Conservation (phyloP, 2,888 invertebrate species). For the Euphydryas editha region DNA sequence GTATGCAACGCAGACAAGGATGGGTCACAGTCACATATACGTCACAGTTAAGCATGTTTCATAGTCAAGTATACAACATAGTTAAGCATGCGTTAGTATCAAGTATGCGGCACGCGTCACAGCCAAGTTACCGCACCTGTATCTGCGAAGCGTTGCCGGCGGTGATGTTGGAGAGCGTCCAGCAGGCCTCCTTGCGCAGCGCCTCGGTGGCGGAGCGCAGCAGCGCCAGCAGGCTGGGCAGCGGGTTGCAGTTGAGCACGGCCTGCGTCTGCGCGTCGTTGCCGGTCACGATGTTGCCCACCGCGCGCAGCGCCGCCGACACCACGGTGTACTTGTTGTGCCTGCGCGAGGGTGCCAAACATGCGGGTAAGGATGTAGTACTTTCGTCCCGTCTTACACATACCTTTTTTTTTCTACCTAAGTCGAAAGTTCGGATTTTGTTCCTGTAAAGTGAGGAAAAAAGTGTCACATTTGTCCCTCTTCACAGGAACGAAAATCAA, state of each 20-base stretch:
- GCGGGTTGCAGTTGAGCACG: slow-evolving; percentile 94
- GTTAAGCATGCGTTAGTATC: background rate
- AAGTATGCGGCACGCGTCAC: background rate
- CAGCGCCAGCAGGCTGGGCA: slow-evolving; percentile 89
- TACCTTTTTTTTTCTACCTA: too few species aligned
- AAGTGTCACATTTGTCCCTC: too few species aligned
- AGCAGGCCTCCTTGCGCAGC: slow-evolving; percentile 97
- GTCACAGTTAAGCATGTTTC: too few species aligned
- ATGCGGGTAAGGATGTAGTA: too few species aligned
- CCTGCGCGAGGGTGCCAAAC: slow-evolving; percentile 76
- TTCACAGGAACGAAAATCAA: too few species aligned
- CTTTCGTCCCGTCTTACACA: too few species aligned
- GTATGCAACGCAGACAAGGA: background rate
- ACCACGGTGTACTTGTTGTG: slow-evolving; percentile 92
- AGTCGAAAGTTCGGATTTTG: too few species aligned
- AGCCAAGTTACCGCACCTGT: slow-evolving; percentile 82
- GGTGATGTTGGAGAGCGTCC: slow-evolving; percentile 98
- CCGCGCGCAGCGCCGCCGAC: slow-evolving; percentile 96
- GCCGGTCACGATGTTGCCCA: slow-evolving; percentile 98
- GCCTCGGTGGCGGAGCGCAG: slow-evolving; percentile 92
- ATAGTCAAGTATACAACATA: background rate
- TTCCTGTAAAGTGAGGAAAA: too few species aligned
- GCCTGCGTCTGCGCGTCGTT: slow-evolving; percentile 98
- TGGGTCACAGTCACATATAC: too few species aligned
- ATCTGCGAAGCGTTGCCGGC: slow-evolving; percentile 97